These are phyloP conservation scores for Phenganax stokvisi DNA, from an alignment of 92 coral and sea anemone species.

Conservation along the genomic window DNA sequence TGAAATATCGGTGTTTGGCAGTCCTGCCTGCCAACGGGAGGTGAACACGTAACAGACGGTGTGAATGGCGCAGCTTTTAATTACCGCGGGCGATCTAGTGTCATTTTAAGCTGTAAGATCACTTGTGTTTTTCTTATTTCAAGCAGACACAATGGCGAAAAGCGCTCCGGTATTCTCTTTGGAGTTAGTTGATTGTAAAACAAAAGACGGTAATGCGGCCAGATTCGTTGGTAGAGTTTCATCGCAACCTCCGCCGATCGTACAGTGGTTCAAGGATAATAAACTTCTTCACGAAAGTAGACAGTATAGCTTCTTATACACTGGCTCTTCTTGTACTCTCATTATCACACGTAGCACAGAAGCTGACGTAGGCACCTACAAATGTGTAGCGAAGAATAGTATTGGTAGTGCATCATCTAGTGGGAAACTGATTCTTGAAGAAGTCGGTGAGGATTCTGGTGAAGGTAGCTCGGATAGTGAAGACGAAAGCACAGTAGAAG, in stretches of 20 bases:
- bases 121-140: slow-evolving; percentile 6
- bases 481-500: slow-evolving; percentile 59
- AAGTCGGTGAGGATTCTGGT: slow-evolving; percentile 67
- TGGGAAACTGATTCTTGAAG: slow-evolving; percentile 66
- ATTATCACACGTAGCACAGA: slow-evolving; percentile 90
- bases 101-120: neutral
- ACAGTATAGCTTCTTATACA: slow-evolving; percentile 93
- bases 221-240: slow-evolving; percentile 90
- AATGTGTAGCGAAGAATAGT: slow-evolving; percentile 77
- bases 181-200: slow-evolving; percentile 82
- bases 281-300: slow-evolving; percentile 77
- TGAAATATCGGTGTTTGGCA: slow-evolving; percentile 2
- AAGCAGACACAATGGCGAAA: slow-evolving; percentile 57
- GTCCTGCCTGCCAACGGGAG: slow-evolving; percentile 3
- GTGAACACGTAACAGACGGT: neutral
- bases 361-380: slow-evolving; percentile 93
- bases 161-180: slow-evolving; percentile 90
- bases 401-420: slow-evolving; percentile 79
- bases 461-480: slow-evolving; percentile 66
- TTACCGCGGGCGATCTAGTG: neutral
- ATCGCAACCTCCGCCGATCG: slow-evolving; percentile 89
- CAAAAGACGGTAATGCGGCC: slow-evolving; percentile 93
- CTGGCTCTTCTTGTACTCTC: slow-evolving; percentile 82
- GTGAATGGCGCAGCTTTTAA: neutral
- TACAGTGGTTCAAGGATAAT: slow-evolving; percentile 89